Conservation (phyloP, 2,888 invertebrate species). For the Dolichopus griseipennis region DNA sequence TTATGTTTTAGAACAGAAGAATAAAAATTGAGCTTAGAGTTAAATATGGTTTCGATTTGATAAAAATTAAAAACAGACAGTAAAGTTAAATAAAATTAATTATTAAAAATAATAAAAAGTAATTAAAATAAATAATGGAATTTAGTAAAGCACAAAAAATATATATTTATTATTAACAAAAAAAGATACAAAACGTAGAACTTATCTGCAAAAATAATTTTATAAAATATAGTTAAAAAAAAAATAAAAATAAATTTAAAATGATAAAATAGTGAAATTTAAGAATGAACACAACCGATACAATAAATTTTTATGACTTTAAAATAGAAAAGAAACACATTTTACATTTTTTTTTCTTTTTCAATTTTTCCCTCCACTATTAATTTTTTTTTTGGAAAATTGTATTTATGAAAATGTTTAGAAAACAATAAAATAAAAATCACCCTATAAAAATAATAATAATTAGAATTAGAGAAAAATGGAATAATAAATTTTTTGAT, state of each 20-base stretch:
- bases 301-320: neutral
- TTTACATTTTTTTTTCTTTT: too few relatives aligned
- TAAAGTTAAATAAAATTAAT: neutral
- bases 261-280: neutral
- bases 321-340: neutral
- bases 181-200: too few relatives aligned
- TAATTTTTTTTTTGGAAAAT: too few relatives aligned
- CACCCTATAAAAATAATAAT: neutral
- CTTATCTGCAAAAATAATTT: neutral
- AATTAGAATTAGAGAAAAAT: neutral
- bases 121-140: neutral
- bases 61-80: neutral
- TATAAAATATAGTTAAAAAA: neutral
- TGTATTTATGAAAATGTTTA: too few relatives aligned
- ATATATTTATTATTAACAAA: too few relatives aligned
- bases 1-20: neutral
- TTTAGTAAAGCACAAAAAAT: neutral
- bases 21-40: neutral
- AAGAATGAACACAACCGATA: neutral
- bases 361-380: too few relatives aligned
- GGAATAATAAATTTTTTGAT: neutral
- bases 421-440: neutral
- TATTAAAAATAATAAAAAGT: too few relatives aligned
- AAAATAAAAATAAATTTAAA: neutral
- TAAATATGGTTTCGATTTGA: constrained; percentile 4